Evolutionary conservation across 1,140 invertebrate species (phyloP).

Genomic region (Magallana angulata): DNA sequence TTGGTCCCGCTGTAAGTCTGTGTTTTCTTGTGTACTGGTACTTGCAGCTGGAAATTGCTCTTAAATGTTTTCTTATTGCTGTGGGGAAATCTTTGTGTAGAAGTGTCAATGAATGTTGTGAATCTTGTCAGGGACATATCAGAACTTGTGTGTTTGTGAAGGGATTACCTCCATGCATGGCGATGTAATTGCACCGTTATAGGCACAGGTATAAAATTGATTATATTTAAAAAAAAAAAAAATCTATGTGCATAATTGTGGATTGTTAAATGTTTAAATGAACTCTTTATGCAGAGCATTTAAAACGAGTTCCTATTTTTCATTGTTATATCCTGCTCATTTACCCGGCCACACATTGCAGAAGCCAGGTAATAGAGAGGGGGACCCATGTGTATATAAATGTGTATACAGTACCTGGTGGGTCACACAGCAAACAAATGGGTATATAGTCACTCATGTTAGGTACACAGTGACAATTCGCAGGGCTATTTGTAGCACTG

Average conservation of each 20-base stretch:
- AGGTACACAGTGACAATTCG: constrained; percentile 13
- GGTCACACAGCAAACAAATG: constrained; percentile 11
- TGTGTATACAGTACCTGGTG: background rate
- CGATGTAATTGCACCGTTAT: background rate
- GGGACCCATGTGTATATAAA: background rate
- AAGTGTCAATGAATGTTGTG: background rate
- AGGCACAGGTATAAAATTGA: background rate
- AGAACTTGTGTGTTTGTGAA: too few relatives aligned
- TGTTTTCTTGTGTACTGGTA: background rate
- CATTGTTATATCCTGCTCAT: constrained; percentile 31
- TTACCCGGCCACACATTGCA: background rate
- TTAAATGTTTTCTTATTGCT: background rate
- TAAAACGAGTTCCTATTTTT: constrained; percentile 1
- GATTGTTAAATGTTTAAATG: constrained; percentile 17
- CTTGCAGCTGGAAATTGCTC: background rate
- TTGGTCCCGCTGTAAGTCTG: background rate
- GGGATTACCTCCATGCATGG: background rate
- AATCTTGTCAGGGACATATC: too few relatives aligned
- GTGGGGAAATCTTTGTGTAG: background rate
- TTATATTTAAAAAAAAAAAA: background rate
- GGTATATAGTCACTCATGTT: background rate
- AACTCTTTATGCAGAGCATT: constrained; percentile 1
- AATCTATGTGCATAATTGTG: background rate
- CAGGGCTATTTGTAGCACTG: constrained; percentile 14
- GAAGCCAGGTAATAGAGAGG: background rate